A percentile compares a stretch with the other conserved stretches of the same genome.
phyloP scores from a whole-genome alignment of 2,797 vertebrate genomes.

The Mycteria americana region DNA sequence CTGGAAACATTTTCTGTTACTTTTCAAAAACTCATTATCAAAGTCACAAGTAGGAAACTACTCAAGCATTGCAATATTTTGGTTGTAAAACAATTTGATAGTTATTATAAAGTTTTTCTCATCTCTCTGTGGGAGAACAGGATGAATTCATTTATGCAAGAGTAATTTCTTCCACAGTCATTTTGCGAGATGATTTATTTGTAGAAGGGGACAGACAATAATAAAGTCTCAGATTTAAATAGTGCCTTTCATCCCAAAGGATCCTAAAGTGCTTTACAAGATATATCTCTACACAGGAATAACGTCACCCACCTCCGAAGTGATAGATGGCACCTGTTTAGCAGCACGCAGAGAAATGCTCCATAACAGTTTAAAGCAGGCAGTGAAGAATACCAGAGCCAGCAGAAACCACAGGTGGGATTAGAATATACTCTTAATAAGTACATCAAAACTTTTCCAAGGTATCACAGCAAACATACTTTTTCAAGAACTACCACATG shows the following conservation, averaged over 20 bases:
- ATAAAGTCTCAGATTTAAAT: slow-evolving; percentile 46
- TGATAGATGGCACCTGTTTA: slow-evolving; percentile 26
- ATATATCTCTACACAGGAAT: neutral
- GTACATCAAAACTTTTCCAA: neutral
- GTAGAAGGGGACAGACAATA: slow-evolving; percentile 27
- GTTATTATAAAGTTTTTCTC: slow-evolving; percentile 58
- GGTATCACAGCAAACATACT: neutral
- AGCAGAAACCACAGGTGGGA: neutral
- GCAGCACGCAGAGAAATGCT: neutral
- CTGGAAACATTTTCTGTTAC: slow-evolving; percentile 55
- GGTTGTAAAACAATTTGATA: slow-evolving; percentile 66
- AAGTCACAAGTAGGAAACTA: slow-evolving; percentile 42
- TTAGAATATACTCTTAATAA: neutral
- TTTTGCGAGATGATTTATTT: slow-evolving; percentile 64
- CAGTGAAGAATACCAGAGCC: neutral
- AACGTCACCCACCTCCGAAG: neutral
- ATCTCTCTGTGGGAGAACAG: slow-evolving; percentile 32
- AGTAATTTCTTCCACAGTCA: slow-evolving; percentile 36
- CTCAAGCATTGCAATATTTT: slow-evolving; percentile 49
- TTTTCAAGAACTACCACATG: neutral
- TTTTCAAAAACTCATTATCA: slow-evolving; percentile 71
- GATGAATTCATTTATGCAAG: slow-evolving; percentile 56
- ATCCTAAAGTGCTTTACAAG: neutral
- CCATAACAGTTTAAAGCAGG: neutral
- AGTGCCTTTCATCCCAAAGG: slow-evolving; percentile 27